phyloP scores from a whole-genome alignment of 2,797 vertebrate species.

The Acrossocheilus fasciatus region DNA sequence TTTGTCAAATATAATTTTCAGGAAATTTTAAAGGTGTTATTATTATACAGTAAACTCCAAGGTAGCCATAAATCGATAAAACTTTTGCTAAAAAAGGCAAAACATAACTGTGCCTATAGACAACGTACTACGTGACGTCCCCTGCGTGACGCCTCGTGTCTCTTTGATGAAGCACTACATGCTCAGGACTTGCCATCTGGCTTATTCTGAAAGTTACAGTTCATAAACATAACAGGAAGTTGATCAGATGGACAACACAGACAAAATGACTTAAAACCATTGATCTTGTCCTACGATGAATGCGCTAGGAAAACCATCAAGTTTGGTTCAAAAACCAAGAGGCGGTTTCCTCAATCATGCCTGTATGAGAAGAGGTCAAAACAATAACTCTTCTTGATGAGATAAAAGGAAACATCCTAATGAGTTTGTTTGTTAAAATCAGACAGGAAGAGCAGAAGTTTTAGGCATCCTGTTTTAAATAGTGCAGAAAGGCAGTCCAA shows the following conservation, averaged over 20 bases:
- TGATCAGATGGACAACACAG: conserved; percentile 5
- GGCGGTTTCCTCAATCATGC: conserved; percentile 28
- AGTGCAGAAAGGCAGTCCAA: neutral
- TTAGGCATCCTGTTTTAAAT: conserved; percentile 21
- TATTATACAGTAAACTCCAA: neutral
- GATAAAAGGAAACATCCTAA: conserved; percentile 53
- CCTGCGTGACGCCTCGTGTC: neutral
- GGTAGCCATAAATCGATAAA: neutral
- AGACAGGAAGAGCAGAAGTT: conserved; percentile 33
- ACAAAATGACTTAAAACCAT: conserved; percentile 21
- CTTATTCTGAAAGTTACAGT: neutral
- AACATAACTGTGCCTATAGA: neutral
- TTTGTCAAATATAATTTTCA: neutral
- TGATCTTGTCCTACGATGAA: neutral
- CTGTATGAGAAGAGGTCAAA: conserved; percentile 35
- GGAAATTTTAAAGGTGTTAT: neutral
- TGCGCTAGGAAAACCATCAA: neutral
- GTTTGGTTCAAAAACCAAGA: conserved; percentile 2
- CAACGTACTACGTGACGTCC: neutral
- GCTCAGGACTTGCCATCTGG: neutral
- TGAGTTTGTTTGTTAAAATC: neutral
- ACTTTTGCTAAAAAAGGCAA: neutral
- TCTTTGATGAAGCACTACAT: neutral
- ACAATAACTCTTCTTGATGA: conserved; percentile 41
- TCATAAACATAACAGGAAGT: conserved; percentile 23